Base-by-base conservation (phyloP, 2,113 vertebrate species). In the Corythornis cristatus region DNA sequence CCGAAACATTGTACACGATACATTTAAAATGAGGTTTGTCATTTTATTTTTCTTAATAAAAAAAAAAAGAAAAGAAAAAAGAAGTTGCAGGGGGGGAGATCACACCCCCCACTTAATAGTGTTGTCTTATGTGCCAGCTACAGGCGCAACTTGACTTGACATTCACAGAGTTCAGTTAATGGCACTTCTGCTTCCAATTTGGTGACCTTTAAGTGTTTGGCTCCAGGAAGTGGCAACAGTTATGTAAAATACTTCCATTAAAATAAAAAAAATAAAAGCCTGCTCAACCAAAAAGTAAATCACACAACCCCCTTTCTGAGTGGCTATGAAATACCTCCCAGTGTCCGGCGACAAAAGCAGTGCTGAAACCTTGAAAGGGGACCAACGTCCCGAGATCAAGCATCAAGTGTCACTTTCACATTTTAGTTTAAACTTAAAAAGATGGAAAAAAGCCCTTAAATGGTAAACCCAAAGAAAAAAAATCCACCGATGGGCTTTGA, bases 181-280 rank as follows among this genome's bases (percentile, higher is more conserved):
- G 97, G 98, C 97, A 97, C 97, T 97, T 97, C 95, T 96, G 95
- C 95, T 97, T 97, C 94, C 96, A 95, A 93, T 97, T 94, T 90
- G 94, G 95, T 97, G 97, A 94, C 87, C 75, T 95, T 88, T 83
- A 91, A 77, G 54, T 20, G 73, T 93, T 95, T 96, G 96, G 97
- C 93, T 97, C 86, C 91, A 85, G 97, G 95, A 97, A 96, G 95
- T 78, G 90, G 95, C 87, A 83, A 76, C 66, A 92, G 77, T 90
- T 85, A 92, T 80, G 78, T 80, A 91, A 77, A 94, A 76, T 88
- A 77, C 73, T 95, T 94, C 93, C 74, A 81, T 88, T 62, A 43
- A 82, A 62, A 54, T 53, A 33, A 12, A 61, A 78, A 28, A 71
- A 76, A 64, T 45, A 67, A 40, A 62, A 82, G 64, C 66, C 86